Evolutionary conservation across 2,888 invertebrate species (phyloP).

Genomic region (Tethea ocularis): DNA sequence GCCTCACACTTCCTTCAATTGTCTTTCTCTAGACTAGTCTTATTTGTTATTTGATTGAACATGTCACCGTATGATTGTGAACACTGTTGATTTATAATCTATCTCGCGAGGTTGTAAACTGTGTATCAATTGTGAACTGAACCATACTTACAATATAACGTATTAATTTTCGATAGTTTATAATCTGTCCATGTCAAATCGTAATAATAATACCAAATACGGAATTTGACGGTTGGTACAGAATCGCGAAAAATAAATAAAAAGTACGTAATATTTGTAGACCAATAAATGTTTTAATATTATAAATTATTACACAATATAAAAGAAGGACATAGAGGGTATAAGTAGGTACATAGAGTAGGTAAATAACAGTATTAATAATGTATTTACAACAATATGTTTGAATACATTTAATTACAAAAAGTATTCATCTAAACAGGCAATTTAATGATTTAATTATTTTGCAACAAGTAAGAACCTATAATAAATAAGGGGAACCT

Average conservation of each 20-base stretch:
- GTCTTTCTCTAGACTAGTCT: neutral
- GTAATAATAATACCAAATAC: no score
- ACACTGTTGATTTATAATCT: no score
- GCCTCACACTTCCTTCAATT: neutral
- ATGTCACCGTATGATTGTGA: neutral
- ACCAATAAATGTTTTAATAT: slow-evolving; percentile 1
- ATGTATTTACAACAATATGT: neutral
- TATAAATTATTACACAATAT: neutral
- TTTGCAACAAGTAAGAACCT: neutral
- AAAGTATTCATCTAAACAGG: neutral
- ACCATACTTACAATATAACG: no score
- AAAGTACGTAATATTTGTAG: neutral
- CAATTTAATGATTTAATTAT: neutral
- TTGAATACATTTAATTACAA: neutral
- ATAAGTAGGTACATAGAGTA: neutral
- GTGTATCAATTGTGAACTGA: no score
- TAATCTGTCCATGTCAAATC: no score
- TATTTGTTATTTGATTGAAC: neutral
- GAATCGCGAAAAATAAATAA: no score
- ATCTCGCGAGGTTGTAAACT: no score
- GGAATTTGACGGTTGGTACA: no score
- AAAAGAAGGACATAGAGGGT: neutral
- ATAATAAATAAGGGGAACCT: neutral
- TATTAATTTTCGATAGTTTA: no score
- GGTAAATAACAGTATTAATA: neutral